These are phyloP conservation scores for Cyphomyrus plagiostoma DNA, from an alignment of 2,113 vertebrate genomes.

Conservation along the genomic window DNA sequence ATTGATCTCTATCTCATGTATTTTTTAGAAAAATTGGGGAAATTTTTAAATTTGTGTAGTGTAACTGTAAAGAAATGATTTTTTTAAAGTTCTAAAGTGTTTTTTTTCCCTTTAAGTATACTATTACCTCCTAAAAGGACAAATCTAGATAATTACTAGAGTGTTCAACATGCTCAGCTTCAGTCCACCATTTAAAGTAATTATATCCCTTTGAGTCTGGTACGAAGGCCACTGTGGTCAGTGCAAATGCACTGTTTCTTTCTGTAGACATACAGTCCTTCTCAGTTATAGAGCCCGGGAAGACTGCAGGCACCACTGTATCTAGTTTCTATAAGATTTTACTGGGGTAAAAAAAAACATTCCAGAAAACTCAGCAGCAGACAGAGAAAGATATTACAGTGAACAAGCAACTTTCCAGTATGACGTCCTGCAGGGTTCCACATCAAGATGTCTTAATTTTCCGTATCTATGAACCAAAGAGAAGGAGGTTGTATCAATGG, in stretches of 20 bases:
- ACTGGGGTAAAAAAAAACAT: neutral
- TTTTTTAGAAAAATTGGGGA: neutral
- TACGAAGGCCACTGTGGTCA: neutral
- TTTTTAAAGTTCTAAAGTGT: neutral
- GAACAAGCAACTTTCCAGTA: neutral
- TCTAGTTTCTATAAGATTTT: constrained; percentile 1
- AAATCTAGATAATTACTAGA: constrained; percentile 10
- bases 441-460: neutral
- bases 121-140: constrained; percentile 8
- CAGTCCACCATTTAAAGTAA: neutral
- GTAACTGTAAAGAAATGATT: neutral
- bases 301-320: neutral
- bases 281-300: neutral
- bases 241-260: neutral
- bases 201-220: constrained; percentile 13
- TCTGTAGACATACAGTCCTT: neutral
- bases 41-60: neutral
- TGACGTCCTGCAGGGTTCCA: neutral
- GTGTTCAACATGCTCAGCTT: constrained; percentile 2
- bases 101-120: neutral
- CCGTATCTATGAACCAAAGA: neutral
- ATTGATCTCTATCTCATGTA: neutral
- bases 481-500: neutral
- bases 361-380: neutral
- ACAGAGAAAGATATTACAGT: neutral